phyloP scores from a whole-genome alignment of 2,797 vertebrate genomes.

The Novumbra hubbsi region DNA sequence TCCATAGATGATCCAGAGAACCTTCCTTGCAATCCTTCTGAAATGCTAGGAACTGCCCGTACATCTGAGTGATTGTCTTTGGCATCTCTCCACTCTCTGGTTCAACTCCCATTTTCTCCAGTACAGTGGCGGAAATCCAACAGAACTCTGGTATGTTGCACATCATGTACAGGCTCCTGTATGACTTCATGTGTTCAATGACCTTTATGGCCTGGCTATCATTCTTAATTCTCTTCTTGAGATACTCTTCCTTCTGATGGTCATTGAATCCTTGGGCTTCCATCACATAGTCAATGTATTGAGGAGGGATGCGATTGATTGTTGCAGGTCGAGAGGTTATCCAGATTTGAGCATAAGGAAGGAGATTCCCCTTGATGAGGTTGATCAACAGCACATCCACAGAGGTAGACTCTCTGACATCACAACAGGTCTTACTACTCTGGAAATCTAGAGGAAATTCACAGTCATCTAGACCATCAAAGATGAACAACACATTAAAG shows the following conservation, averaged over 20 bases:
- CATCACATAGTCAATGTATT: slow-evolving; percentile 9
- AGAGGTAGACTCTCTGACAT: slow-evolving; percentile 2
- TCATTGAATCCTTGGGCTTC: slow-evolving; percentile 6
- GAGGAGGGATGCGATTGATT: slow-evolving; percentile 9
- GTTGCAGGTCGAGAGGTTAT: slow-evolving; percentile 13
- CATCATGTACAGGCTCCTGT: slow-evolving; percentile 3
- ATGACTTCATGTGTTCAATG: slow-evolving; percentile 7
- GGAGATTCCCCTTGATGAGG: slow-evolving; percentile 8
- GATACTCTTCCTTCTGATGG: slow-evolving; percentile 7
- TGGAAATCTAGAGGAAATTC: neutral
- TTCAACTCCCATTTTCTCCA: neutral
- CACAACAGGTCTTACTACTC: neutral
- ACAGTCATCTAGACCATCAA: slow-evolving; percentile 10
- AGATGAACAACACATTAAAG: neutral
- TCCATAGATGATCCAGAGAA: neutral
- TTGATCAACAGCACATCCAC: slow-evolving; percentile 11
- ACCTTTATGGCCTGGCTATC: neutral
- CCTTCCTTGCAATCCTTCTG: neutral
- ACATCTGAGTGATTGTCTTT: slow-evolving; percentile 10
- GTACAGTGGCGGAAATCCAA: slow-evolving; percentile 7
- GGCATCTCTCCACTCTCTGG: neutral
- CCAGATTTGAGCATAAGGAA: slow-evolving; percentile 8
- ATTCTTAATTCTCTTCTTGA: slow-evolving; percentile 10
- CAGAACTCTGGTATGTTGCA: slow-evolving; percentile 13
- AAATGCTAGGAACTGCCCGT: neutral